A percentile compares a stretch with the other conserved stretches of the same genome.
Evolutionary conservation across 30 jellyfish, hydroid and myxozoan species (phyloP).

Genomic region (Aurelia aurita complex sp. Pacific): DNA sequence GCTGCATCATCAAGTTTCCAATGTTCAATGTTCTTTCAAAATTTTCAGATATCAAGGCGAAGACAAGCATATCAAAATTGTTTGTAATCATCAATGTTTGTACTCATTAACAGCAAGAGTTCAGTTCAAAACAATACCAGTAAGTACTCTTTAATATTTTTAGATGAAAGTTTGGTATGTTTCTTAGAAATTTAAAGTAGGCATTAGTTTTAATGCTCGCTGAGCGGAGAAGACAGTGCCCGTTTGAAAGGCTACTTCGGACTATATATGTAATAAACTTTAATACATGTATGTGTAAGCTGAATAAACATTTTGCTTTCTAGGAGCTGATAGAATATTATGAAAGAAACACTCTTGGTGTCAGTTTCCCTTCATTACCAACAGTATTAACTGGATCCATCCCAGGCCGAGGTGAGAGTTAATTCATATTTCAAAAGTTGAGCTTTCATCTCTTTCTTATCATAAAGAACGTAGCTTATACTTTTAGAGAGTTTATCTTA

Average conservation of each 20-base stretch:
- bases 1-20: no score
- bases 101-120: slow-evolving; percentile 72
- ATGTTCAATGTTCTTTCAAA: background rate
- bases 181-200: no score
- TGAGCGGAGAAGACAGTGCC: no score
- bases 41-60: slow-evolving; percentile 64
- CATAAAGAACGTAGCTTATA: no score
- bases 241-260: no score
- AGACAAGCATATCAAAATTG: slow-evolving; percentile 79
- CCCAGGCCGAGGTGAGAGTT: slow-evolving; percentile 52
- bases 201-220: no score
- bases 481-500: no score
- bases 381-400: slow-evolving; percentile 71
- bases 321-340: slow-evolving; percentile 78
- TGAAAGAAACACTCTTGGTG: slow-evolving; percentile 73
- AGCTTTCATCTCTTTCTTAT: no score
- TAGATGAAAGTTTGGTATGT: no score
- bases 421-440: background rate
- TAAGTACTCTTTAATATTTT: background rate
- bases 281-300: no score
- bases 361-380: slow-evolving; percentile 88
- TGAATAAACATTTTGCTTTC: background rate
- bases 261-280: no score
- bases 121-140: slow-evolving; percentile 64
- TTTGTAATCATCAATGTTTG: background rate